Base-by-base conservation (phyloP, 2,888 invertebrate species). In the Melanophora roralis region DNA sequence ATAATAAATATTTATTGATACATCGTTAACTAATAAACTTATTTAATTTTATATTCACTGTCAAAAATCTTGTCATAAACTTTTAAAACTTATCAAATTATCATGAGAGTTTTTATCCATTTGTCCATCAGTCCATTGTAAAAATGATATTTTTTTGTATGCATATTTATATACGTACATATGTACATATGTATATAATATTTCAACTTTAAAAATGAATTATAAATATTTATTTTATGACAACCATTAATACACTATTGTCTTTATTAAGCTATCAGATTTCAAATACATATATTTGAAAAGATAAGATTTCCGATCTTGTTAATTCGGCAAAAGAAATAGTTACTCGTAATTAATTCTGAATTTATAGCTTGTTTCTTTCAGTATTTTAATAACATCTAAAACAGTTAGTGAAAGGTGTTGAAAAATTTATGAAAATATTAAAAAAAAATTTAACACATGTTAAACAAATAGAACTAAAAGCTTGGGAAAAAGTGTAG, bases 371-470 rank as follows among this genome's bases (percentile, higher is more conserved):
- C 8, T 38, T 51, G 14, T 38, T 27, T 65, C 6, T 27, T 27
- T 6, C 27, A 27, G 3, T 6, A 27, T 6, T 27, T 3, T 27
- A 14, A 60, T 23, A 40, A 40, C 43, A 60, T 36, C 36, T 4
- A 21, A 64, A n/a, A 62, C 53, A 36, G 53, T 55, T 38, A 45
- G 53, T 45, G 62, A 72, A 62, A 72, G 72, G 55, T 55, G 53
- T 60, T 64, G 55, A 21, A 45, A 62, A 57, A 57, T 36, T 12
- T 27, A 38, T 51, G 11, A 43, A 60, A 40, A 14, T 23, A 23
- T 19, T 19, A 32, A 36, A 67, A 67, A 32, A 21, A 67, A 55
- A 19, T 32, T 21, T 1, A 55, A 55, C 7, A 21, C 40, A 55
- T 40, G 5, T 5, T 55, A 27, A 49, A 23, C 19, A 21, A 49